Evolutionary conservation across 1,140 invertebrate species (phyloP).

Genomic region (Hormaphis cornu): DNA sequence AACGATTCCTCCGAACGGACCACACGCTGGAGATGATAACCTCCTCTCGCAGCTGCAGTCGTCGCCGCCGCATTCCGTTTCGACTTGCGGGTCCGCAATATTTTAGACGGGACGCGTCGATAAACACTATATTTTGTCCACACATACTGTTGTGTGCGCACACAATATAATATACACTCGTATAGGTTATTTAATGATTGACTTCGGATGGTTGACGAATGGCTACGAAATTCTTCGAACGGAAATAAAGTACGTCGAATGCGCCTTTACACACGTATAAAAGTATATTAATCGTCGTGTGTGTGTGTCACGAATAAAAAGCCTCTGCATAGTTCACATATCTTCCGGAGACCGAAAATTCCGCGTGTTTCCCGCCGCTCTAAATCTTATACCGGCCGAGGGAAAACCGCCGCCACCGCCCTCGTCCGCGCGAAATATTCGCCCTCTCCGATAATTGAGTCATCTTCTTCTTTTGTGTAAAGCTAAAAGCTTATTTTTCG

Average conservation of each 20-base stretch:
- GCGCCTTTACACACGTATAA: neutral
- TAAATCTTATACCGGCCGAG: slow-evolving; percentile 29
- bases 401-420: neutral
- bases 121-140: no score
- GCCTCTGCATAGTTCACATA: slow-evolving; percentile 30
- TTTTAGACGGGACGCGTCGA: neutral
- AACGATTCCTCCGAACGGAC: neutral
- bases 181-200: slow-evolving; percentile 12
- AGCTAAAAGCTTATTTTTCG: slow-evolving; percentile 31
- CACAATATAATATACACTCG: neutral
- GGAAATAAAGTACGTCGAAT: slow-evolving; percentile 22
- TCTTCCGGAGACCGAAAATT: slow-evolving; percentile 20
- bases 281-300: neutral
- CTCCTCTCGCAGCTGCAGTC: no score
- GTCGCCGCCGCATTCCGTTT: neutral
- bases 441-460: slow-evolving; percentile 30
- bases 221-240: slow-evolving; percentile 7
- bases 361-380: neutral
- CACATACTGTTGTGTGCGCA: no score
- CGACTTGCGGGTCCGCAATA: neutral
- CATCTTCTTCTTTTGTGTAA: slow-evolving; percentile 30
- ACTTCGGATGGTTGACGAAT: slow-evolving; percentile 20
- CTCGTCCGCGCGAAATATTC: slow-evolving; percentile 21
- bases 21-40: neutral
- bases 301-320: neutral